Evolutionary conservation across 2,888 invertebrate species (phyloP).

Genomic region (Eupeodes latifasciatus): DNA sequence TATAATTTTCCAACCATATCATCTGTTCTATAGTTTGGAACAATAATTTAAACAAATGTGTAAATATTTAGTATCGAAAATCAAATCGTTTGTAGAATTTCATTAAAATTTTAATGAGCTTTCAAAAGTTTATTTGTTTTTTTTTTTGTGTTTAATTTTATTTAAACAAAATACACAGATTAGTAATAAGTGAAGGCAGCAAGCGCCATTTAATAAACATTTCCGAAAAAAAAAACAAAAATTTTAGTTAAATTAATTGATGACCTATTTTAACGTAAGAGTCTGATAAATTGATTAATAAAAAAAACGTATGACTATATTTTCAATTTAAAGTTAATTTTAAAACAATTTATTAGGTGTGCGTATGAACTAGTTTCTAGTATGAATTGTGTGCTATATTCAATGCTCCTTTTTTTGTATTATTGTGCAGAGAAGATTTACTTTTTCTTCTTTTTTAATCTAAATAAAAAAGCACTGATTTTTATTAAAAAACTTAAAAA

Average conservation of each 20-base stretch:
- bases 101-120: conserved; percentile 8
- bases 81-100: not conserved
- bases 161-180: not conserved
- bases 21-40: not conserved
- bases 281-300: not conserved
- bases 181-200: not conserved
- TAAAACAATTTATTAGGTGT: too few species aligned
- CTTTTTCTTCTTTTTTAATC: too few species aligned
- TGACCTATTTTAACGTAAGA: conserved; percentile 4
- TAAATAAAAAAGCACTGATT: too few species aligned
- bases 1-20: not conserved
- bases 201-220: conserved; percentile 1
- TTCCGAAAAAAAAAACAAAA: not conserved
- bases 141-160: not conserved
- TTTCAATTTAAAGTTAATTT: not conserved
- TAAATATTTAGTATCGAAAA: not conserved
- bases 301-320: not conserved
- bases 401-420: not conserved
- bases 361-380: not conserved
- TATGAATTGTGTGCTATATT: not conserved
- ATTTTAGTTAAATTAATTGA: not conserved
- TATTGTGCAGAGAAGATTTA: too few species aligned
- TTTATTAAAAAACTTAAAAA: too few species aligned
- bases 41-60: not conserved
- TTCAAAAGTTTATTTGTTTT: conserved; percentile 14